Evolutionary conservation across 2,888 invertebrate species (phyloP).

Genomic region (Argyresthia goedartella): DNA sequence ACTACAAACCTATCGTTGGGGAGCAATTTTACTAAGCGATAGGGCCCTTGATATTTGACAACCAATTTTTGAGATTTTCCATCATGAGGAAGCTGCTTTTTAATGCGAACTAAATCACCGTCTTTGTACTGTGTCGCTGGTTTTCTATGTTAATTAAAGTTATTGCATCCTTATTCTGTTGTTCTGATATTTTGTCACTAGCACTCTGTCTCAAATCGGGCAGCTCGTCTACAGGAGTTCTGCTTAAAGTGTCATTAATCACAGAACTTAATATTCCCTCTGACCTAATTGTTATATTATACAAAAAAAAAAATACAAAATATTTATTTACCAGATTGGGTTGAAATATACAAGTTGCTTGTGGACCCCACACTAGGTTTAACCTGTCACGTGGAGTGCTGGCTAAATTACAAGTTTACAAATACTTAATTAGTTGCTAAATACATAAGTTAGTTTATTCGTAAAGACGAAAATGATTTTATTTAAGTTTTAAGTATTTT

Average conservation of each 20-base stretch:
- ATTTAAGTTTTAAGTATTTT: too few species aligned
- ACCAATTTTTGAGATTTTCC: not conserved
- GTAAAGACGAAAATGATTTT: too few species aligned
- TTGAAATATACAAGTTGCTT: too few species aligned
- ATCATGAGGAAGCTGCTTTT: not conserved
- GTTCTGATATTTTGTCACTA: not conserved
- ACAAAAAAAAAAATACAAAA: too few species aligned
- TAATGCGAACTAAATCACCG: not conserved
- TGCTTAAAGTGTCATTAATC: not conserved
- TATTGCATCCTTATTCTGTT: not conserved
- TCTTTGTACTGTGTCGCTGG: not conserved
- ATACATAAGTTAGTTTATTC: too few species aligned
- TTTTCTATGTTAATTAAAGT: not conserved
- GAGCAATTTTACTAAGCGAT: not conserved
- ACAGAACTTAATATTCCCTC: not conserved
- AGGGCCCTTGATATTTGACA: constrained; percentile 3
- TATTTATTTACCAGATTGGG: too few species aligned
- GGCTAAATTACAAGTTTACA: too few species aligned
- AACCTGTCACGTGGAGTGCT: too few species aligned
- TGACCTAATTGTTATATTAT: constrained; percentile 2
- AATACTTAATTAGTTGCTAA: too few species aligned
- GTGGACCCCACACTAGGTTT: too few species aligned
- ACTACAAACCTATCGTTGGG: constrained; percentile 1
- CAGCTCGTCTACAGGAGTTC: not conserved
- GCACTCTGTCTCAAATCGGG: not conserved